Percentiles rank a stretch among this genome's conserved stretches.
Conservation (phyloP, 2,888 invertebrate species). For the Thera britannica region DNA sequence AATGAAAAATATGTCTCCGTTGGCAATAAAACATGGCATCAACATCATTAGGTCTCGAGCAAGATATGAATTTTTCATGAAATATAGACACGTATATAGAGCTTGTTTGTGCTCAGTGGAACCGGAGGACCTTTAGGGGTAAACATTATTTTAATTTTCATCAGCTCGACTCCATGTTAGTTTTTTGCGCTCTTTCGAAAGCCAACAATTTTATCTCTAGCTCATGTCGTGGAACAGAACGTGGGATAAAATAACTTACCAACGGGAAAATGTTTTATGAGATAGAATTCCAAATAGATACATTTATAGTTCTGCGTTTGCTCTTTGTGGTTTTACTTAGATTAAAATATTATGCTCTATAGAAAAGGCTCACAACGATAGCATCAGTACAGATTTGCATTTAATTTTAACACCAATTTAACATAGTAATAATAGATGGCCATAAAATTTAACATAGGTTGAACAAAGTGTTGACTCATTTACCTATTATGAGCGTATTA, state of each 20-base stretch:
- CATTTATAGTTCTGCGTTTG: neutral
- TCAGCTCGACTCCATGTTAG: slow-evolving; percentile 60
- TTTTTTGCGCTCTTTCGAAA: slow-evolving; percentile 64
- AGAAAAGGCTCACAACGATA: neutral
- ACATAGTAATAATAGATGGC: slow-evolving; percentile 16
- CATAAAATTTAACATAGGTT: slow-evolving; percentile 49
- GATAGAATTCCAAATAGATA: slow-evolving; percentile 28
- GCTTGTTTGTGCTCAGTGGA: slow-evolving; percentile 62
- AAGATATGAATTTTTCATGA: slow-evolving; percentile 83
- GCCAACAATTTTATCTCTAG: slow-evolving; percentile 65
- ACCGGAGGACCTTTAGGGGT: slow-evolving; percentile 52
- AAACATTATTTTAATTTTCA: slow-evolving; percentile 65
- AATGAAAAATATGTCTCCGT: slow-evolving; percentile 75
- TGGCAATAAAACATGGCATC: slow-evolving; percentile 78
- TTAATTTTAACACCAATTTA: slow-evolving; percentile 7
- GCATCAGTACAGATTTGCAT: slow-evolving; percentile 8
- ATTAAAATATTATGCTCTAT: neutral
- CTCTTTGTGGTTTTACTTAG: neutral
- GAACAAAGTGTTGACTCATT: slow-evolving; percentile 70
- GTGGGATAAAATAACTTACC: slow-evolving; percentile 54
- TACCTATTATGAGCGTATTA: slow-evolving; percentile 70
- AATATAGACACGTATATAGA: slow-evolving; percentile 69
- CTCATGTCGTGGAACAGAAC: slow-evolving; percentile 52
- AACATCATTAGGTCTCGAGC: slow-evolving; percentile 76
- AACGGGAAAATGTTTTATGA: slow-evolving; percentile 47